Percentiles rank a stretch among this genome's conserved stretches.
Conservation (phyloP, 2,797 vertebrate genomes). For the Gallinago stenura region DNA sequence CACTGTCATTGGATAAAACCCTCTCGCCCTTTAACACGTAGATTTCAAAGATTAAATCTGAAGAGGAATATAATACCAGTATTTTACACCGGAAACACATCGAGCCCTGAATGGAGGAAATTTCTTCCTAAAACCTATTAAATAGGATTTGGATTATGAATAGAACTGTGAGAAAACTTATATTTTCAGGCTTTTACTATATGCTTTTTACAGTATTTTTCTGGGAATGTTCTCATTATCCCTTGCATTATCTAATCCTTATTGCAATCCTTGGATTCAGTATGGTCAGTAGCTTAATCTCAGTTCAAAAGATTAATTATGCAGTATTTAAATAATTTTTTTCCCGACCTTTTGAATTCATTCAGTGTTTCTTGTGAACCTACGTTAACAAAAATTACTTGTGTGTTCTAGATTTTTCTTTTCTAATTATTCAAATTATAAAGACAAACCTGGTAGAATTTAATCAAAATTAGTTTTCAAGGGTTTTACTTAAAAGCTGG, state of each 20-base stretch:
- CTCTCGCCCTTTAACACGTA: neutral
- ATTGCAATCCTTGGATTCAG: neutral
- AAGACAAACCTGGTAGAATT: neutral
- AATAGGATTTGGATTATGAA: neutral
- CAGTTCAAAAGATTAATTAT: neutral
- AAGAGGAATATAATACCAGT: neutral
- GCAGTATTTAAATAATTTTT: neutral
- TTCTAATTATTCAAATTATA: neutral
- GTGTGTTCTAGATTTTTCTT: neutral
- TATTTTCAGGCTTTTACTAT: neutral
- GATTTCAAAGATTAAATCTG: neutral
- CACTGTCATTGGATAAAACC: neutral
- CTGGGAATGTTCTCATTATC: neutral
- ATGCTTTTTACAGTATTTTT: neutral
- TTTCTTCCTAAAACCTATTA: neutral
- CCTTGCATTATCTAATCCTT: neutral
- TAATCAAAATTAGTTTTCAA: neutral
- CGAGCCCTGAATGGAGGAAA: neutral
- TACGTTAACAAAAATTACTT: neutral
- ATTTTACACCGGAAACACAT: neutral
- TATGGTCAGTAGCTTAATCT: neutral
- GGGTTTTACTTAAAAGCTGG: neutral
- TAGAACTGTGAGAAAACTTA: neutral
- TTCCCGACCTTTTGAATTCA: neutral
- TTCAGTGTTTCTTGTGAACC: neutral